A percentile compares a stretch with the other conserved stretches of the same genome.
phyloP scores from a whole-genome alignment of 2,888 invertebrate species.

The Hirtodrosophila confusa region DNA sequence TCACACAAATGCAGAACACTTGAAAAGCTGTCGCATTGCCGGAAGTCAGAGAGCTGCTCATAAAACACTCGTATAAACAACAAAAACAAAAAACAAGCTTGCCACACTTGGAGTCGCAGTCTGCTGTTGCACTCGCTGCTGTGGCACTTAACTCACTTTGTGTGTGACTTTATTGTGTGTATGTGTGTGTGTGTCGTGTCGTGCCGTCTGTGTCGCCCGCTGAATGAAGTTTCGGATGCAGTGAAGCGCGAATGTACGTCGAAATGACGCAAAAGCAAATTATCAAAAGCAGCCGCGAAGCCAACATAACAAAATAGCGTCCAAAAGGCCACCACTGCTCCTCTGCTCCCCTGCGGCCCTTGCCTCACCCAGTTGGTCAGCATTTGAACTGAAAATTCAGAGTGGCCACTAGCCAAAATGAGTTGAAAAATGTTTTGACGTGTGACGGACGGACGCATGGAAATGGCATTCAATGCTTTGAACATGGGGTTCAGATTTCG shows the following conservation, averaged over 20 bases:
- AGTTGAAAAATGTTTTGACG: conserved; percentile 56
- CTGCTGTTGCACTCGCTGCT: background rate
- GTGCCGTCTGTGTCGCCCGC: conserved; percentile 32
- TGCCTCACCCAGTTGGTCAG: conserved; percentile 12
- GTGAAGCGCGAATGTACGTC: conserved; percentile 45
- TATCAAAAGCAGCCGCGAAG: conserved; percentile 32
- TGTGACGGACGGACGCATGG: conserved; percentile 45
- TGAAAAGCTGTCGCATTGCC: conserved; percentile 19
- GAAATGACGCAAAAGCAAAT: conserved; percentile 49
- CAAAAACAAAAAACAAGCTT: conserved; percentile 13
- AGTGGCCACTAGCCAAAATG: conserved; percentile 27
- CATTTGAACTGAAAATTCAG: conserved; percentile 7
- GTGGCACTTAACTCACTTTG: background rate
- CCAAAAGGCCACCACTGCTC: conserved; percentile 18
- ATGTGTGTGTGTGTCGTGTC: conserved; percentile 23
- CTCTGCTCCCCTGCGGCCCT: background rate
- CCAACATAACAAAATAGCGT: conserved; percentile 5
- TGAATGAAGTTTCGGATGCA: conserved; percentile 45
- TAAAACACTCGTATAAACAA: conserved; percentile 30
- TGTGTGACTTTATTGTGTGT: conserved; percentile 7
- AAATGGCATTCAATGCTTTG: conserved; percentile 41
- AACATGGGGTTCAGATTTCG: conserved; percentile 18
- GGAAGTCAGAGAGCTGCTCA: conserved; percentile 45
- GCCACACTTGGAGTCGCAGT: conserved; percentile 29
- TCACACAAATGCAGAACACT: conserved; percentile 24